These are phyloP conservation scores for Athalia cordata DNA, from an alignment of 2,888 invertebrate species.

Conservation along the genomic window DNA sequence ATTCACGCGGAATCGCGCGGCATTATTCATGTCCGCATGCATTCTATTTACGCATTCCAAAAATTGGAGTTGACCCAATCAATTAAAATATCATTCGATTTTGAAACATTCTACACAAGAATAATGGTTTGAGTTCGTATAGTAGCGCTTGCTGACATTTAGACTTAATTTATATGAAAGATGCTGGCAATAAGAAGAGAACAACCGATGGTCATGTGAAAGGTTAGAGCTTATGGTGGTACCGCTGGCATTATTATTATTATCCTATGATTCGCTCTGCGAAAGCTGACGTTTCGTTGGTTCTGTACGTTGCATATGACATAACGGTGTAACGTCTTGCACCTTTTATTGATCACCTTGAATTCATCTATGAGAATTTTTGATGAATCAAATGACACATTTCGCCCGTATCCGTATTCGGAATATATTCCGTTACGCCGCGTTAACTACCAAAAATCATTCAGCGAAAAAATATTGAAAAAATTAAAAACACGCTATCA, in stretches of 20 bases:
- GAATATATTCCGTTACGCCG: not conserved
- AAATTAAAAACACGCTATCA: no score
- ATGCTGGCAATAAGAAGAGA: slow-evolving; percentile 40
- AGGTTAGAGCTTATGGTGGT: slow-evolving; percentile 37
- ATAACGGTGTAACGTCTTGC: not conserved
- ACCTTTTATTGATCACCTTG: not conserved
- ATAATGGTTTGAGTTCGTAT: slow-evolving; percentile 49
- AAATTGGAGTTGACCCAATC: not conserved
- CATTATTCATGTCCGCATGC: no score
- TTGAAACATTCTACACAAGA: not conserved
- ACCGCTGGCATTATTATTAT: slow-evolving; percentile 24
- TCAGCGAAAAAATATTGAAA: not conserved
- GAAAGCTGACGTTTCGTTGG: slow-evolving; percentile 16
- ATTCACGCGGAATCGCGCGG: slow-evolving; percentile 3
- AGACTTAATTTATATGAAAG: slow-evolving; percentile 65
- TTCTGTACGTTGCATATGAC: not conserved
- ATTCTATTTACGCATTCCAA: no score
- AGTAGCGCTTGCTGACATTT: slow-evolving; percentile 66
- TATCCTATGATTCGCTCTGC: slow-evolving; percentile 11
- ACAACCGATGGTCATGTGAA: slow-evolving; percentile 41
- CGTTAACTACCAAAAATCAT: slow-evolving; percentile 22
- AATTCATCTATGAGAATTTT: no score
- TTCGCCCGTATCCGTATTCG: no score
- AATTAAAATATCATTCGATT: slow-evolving; percentile 13
- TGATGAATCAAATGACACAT: no score